Percentiles rank a stretch among this genome's conserved stretches.
Conservation (phyloP, 2,113 vertebrate genomes). For the Prochilodus magdalenae region DNA sequence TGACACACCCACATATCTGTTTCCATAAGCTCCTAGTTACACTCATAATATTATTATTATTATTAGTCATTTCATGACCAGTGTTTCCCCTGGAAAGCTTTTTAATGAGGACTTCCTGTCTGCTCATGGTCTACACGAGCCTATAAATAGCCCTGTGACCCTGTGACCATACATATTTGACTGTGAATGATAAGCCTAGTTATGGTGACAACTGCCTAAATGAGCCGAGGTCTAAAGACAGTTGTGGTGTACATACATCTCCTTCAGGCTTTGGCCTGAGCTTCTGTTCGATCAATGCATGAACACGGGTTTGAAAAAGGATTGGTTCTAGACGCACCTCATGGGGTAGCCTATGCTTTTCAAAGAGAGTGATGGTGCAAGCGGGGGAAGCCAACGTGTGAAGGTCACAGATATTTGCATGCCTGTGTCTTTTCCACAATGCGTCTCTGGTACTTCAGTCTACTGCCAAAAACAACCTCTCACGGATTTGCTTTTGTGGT, state of each 20-base stretch:
- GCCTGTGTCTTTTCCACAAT: not conserved
- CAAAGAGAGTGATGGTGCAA: not conserved
- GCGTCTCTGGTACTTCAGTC: not conserved
- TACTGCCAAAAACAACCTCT: not conserved
- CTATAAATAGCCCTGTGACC: not conserved
- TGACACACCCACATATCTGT: no score
- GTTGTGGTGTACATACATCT: not conserved
- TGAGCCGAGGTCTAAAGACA: not conserved
- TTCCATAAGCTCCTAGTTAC: no score
- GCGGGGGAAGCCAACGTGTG: not conserved
- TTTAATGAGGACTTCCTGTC: no score
- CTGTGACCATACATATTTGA: not conserved
- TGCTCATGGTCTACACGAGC: not conserved
- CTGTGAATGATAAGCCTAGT: not conserved
- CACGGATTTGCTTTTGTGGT: not conserved
- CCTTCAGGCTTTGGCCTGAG: not conserved
- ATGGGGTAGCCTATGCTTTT: not conserved
- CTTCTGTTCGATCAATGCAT: not conserved
- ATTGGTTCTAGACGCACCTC: not conserved
- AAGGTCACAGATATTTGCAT: conserved; percentile 11
- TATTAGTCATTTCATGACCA: not conserved
- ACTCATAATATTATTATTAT: not conserved
- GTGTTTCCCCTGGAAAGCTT: not conserved
- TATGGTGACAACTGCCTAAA: not conserved
- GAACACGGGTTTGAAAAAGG: not conserved